Base-by-base conservation (phyloP, 2,797 vertebrate genomes). In the Fistularia tabacaria region DNA sequence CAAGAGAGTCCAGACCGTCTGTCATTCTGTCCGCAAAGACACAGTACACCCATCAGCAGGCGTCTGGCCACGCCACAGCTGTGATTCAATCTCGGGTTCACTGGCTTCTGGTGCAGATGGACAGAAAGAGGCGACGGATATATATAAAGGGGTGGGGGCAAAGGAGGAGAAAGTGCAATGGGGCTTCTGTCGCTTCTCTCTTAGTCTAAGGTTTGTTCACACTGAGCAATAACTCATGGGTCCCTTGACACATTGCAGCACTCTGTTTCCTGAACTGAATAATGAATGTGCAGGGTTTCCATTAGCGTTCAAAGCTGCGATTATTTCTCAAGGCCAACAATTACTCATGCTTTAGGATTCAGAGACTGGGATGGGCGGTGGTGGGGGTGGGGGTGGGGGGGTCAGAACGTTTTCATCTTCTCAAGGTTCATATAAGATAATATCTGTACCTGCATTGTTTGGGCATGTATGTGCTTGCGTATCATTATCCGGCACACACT, bases 281-380 rank as follows among this genome's bases (percentile, higher is more conserved):
- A 90, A 91, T 89, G 84, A 88, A 91, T 89, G 85, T 73, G 80
- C 76, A 57, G 78, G 70, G 71, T 82, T 80, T 86, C 87, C 87
- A 88, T 92, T 90, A 90, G 85, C 41, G 78, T 76, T 87, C 87
- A 90, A 85, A 89, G 88, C 86, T 71, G 49, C 72, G 69, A 85
- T 90, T 79, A 85, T 86, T 87, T 90, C 76, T 79, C 77, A 68
- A 77, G 72, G 71, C 47, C 74, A 78, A 87, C 81, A 79, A 85
- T 87, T 86, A 82, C 82, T 86, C 78, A 87, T 69, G 76, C 65
- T 69, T 51, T 54, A 72, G 68, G 74, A 80, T 66, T 72, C 59
- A 50, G 69, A 56, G 69, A 74, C 38, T 49, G 57, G 62, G 69
- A 6, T 59, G 60, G 58, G 46, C 47, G 39, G 15, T 11, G n/a